A percentile compares a stretch with the other conserved stretches of the same genome.
Conservation (phyloP, 1,140 invertebrate genomes). For the Phenacoccus solenopsis region DNA sequence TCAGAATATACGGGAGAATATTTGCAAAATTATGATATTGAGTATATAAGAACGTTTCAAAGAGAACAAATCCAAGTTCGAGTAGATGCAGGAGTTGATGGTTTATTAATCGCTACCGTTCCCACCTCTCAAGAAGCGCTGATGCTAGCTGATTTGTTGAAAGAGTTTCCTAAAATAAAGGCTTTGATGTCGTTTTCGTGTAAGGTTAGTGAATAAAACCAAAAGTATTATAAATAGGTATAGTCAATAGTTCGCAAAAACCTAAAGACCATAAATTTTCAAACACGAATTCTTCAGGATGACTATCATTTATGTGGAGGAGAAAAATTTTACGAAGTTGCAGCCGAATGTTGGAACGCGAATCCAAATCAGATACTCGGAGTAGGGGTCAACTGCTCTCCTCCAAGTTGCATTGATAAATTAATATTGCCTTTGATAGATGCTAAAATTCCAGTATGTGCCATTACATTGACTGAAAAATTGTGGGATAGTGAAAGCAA, state of each 20-base stretch:
- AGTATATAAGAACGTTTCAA: conserved; percentile 67
- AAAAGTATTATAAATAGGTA: too few relatives aligned
- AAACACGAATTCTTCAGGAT: conserved; percentile 37
- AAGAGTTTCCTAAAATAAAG: conserved; percentile 52
- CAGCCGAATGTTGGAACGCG: conserved; percentile 45
- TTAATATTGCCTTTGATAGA: conserved; percentile 41
- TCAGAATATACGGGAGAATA: conserved; percentile 84
- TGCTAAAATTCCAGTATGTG: conserved; percentile 44
- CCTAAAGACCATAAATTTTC: not conserved
- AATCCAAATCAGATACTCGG: conserved; percentile 55
- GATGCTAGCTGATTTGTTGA: conserved; percentile 59
- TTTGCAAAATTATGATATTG: conserved; percentile 46
- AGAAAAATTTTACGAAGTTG: conserved; percentile 51
- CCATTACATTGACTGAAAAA: conserved; percentile 64
- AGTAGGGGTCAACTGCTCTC: conserved; percentile 76
- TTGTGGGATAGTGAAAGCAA: conserved; percentile 21
- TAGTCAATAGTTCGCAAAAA: not conserved
- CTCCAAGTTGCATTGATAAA: conserved; percentile 43
- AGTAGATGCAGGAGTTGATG: conserved; percentile 60
- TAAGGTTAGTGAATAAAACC: conserved; percentile 39
- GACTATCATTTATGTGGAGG: conserved; percentile 53
- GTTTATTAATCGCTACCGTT: conserved; percentile 79
- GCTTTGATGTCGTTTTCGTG: conserved; percentile 78
- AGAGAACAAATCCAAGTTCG: conserved; percentile 57
- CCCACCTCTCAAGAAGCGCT: conserved; percentile 68